phyloP scores from a whole-genome alignment of 2,888 invertebrate species.

The Cerastis rubricosa region DNA sequence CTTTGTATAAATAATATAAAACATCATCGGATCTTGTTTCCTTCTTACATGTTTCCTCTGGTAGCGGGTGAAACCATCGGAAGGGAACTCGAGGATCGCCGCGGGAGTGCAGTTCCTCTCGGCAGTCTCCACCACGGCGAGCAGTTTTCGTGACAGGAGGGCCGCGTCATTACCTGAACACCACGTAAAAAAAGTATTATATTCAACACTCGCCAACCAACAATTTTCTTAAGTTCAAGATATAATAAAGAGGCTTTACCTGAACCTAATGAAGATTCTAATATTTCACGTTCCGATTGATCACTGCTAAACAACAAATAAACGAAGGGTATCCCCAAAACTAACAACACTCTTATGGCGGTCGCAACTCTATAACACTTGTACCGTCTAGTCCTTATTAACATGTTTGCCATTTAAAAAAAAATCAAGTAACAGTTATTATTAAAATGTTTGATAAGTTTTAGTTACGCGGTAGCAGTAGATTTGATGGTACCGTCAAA shows the following conservation, averaged over 20 bases:
- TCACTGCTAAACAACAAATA: constrained; percentile 73
- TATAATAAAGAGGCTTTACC: constrained; percentile 66
- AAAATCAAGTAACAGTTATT: constrained; percentile 22
- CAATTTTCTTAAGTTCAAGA: background rate
- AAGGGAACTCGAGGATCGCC: constrained; percentile 95
- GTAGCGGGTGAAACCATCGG: constrained; percentile 93
- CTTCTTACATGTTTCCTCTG: constrained; percentile 91
- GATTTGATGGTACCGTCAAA: constrained; percentile 74
- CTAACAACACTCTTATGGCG: constrained; percentile 79
- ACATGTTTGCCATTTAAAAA: constrained; percentile 85
- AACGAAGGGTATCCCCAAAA: constrained; percentile 80
- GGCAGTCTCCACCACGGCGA: constrained; percentile 71
- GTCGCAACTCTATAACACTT: constrained; percentile 77
- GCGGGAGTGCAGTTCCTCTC: constrained; percentile 92
- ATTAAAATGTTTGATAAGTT: constrained; percentile 16
- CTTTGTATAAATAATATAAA: background rate
- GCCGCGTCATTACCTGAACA: constrained; percentile 52
- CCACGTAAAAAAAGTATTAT: constrained; percentile 25
- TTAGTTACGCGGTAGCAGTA: background rate
- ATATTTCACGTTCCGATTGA: constrained; percentile 28
- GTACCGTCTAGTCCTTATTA: constrained; percentile 84
- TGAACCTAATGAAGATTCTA: constrained; percentile 47
- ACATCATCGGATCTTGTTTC: background rate
- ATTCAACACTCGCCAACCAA: background rate
- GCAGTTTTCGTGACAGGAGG: constrained; percentile 74